Base-by-base conservation (phyloP, 2,113 vertebrate species). In the Mastomys coucha region DNA sequence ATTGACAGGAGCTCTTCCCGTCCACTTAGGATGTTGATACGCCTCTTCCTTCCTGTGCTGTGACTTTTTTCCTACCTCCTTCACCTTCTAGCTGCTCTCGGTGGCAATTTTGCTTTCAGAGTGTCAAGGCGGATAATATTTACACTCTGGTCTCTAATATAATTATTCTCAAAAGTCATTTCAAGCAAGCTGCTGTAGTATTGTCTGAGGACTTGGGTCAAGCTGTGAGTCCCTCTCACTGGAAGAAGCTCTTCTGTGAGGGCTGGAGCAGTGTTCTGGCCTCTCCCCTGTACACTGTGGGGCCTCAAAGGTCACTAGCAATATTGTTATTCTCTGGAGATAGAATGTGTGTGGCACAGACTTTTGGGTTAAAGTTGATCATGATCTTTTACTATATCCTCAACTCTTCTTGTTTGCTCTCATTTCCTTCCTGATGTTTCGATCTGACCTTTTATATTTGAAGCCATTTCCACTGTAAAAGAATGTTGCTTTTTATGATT, bases 131-230 rank as follows among this genome's bases (percentile, higher is more conserved):
- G 82, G 88, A 86, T 60, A 49, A 77, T 88, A 72, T 94, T 78
- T 95, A 89, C 13, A 78, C 67, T 91, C 42, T 42, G 13, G 72
- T 91, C 80, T 72, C n/a, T 80, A 92, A 65, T 63, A 42, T 26
- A 63, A 65, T 87, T 87, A 78, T 77, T 90, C 81, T 95, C 76
- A 88, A 58, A 95, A 91, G 69, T 94, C 89, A 77, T 78, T 86
- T 87, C 42, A 76, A 73, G 69, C 31, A 31, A 94, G 51, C 81
- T 20, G 73, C 20, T 45, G 24, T 39, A 88, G 92, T n/a, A 67
- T 94, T 78, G 88, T 94, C 81, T 85, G 90, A 93, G 94, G 45
- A 78, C 58, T 82, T 49, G 51, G 28, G 89, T 88, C 33, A 82
- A 82, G 67, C 69, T 42, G 86, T 63, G 63, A 60, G 65, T 82